Percentiles rank a stretch among this genome's conserved stretches.
Conservation (phyloP, 1,140 invertebrate genomes). For the Rhagoletis pomonella region DNA sequence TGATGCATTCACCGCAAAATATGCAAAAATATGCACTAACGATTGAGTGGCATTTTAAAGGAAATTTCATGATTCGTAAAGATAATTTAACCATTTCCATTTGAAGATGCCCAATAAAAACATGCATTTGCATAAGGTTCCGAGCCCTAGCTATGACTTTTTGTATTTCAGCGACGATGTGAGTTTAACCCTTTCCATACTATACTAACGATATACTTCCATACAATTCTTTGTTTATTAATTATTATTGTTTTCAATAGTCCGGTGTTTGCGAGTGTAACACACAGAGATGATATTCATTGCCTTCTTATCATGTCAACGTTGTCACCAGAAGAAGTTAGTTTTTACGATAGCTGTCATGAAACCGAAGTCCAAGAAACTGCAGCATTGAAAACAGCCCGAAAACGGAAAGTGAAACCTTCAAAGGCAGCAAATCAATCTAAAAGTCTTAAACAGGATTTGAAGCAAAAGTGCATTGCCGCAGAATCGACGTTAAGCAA, state of each 20-base stretch:
- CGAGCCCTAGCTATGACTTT: too few species aligned
- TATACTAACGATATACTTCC: too few species aligned
- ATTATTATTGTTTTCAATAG: slow-evolving; percentile 20
- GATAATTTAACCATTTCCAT: too few species aligned
- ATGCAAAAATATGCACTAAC: too few species aligned
- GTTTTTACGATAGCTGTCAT: slow-evolving; percentile 65
- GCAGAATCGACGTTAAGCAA: slow-evolving; percentile 56
- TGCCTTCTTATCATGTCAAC: slow-evolving; percentile 87
- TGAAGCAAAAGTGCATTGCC: not conserved
- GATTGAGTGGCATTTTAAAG: too few species aligned
- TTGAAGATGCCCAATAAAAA: too few species aligned
- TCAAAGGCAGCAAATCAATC: slow-evolving; percentile 29
- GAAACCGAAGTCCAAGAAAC: slow-evolving; percentile 59
- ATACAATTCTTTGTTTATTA: not conserved
- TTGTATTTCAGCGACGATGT: too few species aligned
- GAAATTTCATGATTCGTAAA: too few species aligned
- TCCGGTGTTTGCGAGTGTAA: slow-evolving; percentile 66
- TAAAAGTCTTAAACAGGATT: not conserved
- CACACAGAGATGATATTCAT: slow-evolving; percentile 76
- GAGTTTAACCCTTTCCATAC: too few species aligned
- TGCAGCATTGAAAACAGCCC: not conserved
- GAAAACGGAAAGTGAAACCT: not conserved
- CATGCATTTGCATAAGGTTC: too few species aligned
- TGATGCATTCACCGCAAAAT: too few species aligned
- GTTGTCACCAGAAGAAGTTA: slow-evolving; percentile 67